These are phyloP conservation scores for Nixonia krombeini DNA, from an alignment of 1,140 invertebrate species.

Conservation along the genomic window DNA sequence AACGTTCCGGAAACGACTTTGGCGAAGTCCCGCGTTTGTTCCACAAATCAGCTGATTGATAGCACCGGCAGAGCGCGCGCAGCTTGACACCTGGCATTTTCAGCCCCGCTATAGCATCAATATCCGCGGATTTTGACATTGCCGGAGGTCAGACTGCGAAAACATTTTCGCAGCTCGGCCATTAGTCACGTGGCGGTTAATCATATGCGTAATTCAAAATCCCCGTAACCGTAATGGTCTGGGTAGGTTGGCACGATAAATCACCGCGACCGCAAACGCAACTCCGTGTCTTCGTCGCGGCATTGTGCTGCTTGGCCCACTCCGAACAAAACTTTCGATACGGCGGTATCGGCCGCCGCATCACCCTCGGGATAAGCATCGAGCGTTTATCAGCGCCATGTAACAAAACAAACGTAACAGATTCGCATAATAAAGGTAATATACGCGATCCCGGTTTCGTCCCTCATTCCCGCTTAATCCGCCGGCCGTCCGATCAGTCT, in stretches of 20 bases:
- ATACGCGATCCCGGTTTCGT: background rate
- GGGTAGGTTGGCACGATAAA: conserved; percentile 11
- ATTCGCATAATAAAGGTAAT: too few species aligned
- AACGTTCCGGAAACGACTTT: too few species aligned
- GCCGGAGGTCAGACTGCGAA: background rate
- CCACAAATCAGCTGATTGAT: too few species aligned
- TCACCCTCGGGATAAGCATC: too few species aligned
- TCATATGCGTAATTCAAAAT: conserved; percentile 23
- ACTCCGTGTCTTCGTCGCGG: background rate
- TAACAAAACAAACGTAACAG: too few species aligned
- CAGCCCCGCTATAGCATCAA: too few species aligned
- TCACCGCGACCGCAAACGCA: conserved; percentile 1
- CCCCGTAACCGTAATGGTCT: conserved; percentile 1
- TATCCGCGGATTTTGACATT: too few species aligned
- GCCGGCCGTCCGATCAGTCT: conserved; percentile 34
- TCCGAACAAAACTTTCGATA: conserved; percentile 12
- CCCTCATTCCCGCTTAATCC: conserved; percentile 12
- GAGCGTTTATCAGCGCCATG: too few species aligned
- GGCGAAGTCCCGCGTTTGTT: too few species aligned
- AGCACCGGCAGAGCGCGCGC: too few species aligned
- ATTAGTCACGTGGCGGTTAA: conserved; percentile 20
- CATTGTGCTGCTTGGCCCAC: background rate
- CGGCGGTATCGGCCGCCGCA: background rate
- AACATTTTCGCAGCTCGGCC: background rate
- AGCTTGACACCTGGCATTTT: too few species aligned